Percentiles rank a stretch among this genome's conserved stretches.
Evolutionary conservation across 1,140 invertebrate species (phyloP).

Genomic region (Eumaeus atala): DNA sequence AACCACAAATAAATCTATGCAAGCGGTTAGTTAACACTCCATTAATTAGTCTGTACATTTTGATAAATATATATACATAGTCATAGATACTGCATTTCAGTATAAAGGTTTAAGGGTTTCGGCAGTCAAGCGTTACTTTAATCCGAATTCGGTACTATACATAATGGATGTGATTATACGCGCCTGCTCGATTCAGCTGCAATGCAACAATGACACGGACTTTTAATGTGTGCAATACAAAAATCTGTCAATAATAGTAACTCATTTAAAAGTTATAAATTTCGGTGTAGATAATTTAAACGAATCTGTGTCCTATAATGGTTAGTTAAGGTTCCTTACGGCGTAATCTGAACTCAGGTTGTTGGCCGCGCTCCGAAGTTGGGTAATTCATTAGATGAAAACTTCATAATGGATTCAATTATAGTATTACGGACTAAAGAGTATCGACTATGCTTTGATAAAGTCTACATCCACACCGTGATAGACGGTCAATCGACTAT

Average conservation of each 20-base stretch:
- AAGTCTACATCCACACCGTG: background rate
- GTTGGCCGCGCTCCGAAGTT: background rate
- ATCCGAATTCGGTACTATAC: too few relatives aligned
- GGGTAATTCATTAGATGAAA: conserved; percentile 8
- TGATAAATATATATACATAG: too few relatives aligned
- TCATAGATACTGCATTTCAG: too few relatives aligned
- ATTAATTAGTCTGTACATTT: too few relatives aligned
- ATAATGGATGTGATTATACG: too few relatives aligned
- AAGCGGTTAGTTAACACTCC: too few relatives aligned
- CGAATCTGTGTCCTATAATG: background rate
- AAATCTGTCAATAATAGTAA: background rate
- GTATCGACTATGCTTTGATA: conserved; percentile 4
- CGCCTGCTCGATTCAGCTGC: too few relatives aligned
- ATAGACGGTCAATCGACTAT: too few relatives aligned
- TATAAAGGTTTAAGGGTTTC: too few relatives aligned
- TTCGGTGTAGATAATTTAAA: background rate
- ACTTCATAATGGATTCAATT: conserved; percentile 11
- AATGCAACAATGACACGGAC: too few relatives aligned
- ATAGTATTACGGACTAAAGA: background rate
- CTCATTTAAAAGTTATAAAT: conserved; percentile 5
- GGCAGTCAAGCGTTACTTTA: too few relatives aligned
- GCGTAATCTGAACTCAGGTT: background rate
- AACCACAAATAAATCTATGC: too few relatives aligned
- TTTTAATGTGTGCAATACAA: background rate
- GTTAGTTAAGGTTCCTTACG: background rate